Evolutionary conservation across 2,797 vertebrate genomes (phyloP).

Genomic region (Denticeps clupeoides): DNA sequence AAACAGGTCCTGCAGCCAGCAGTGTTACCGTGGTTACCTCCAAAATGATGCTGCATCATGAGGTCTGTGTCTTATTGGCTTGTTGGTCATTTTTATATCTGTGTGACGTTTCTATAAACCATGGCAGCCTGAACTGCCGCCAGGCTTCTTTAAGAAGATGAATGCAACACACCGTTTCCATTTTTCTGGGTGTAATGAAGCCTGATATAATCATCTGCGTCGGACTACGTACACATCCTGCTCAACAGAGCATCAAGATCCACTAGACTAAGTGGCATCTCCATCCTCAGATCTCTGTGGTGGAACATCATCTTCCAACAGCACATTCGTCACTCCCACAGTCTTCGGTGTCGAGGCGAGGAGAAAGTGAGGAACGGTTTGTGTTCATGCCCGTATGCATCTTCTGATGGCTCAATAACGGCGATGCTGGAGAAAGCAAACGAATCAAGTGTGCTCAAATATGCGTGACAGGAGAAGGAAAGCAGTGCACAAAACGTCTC

Average conservation of each 20-base stretch:
- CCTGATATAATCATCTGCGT: slow-evolving; percentile 12
- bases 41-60: too few species aligned
- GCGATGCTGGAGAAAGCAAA: slow-evolving; percentile 23
- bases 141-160: too few species aligned
- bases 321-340: slow-evolving; percentile 40
- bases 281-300: slow-evolving; percentile 23
- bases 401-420: slow-evolving; percentile 53
- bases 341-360: slow-evolving; percentile 33
- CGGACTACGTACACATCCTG: slow-evolving; percentile 28
- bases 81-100: too few species aligned
- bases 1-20: too few species aligned
- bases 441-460: background rate
- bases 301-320: too few species aligned
- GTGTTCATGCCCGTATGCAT: slow-evolving; percentile 38
- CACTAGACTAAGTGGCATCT: slow-evolving; percentile 17
- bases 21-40: too few species aligned
- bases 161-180: slow-evolving; percentile 6
- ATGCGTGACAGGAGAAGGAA: too few species aligned
- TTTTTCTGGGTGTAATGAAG: slow-evolving; percentile 16
- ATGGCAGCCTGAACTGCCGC: too few species aligned
- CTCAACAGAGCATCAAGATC: slow-evolving; percentile 21
- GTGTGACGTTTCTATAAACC: too few species aligned
- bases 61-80: too few species aligned
- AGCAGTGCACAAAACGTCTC: too few species aligned
- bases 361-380: slow-evolving; percentile 24